Evolutionary conservation across 2,888 invertebrate genomes (phyloP), one percentile per base, ranked within the genome.

Genomic region (Zelleria hepariella): DNA sequence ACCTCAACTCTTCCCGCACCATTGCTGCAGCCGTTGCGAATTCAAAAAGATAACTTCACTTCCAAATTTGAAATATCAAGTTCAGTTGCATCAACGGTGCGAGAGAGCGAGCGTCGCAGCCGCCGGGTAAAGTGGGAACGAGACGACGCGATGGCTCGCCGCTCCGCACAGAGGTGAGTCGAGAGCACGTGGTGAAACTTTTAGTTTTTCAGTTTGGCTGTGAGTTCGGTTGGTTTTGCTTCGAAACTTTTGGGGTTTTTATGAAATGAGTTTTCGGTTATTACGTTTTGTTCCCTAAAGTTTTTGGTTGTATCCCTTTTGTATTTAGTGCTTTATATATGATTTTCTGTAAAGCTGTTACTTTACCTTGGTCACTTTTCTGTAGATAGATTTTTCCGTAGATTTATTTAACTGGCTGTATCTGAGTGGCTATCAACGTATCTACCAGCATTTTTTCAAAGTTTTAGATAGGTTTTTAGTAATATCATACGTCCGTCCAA

Each of bases 1-100:
- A 78, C 85, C 86, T 86, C 85, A 82, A 80, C 82, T 86, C 86
- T 86, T 85, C 86, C 85, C 73, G 74, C 80, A 80, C 75, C 70
- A 69, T 20, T 24, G n/a, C 49, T 58, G 24, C 10, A 24, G 8
- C 55, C n/a, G n/a, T n/a, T n/a, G n/a, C n/a, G n/a, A n/a, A n/a
- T n/a, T n/a, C n/a, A n/a, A n/a, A n/a, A n/a, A n/a, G n/a, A n/a
- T n/a, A n/a, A n/a, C n/a, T n/a, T 27, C 7, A 20, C 23, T 25
- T 69, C 65, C 66, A 67, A 65, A 65, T 58, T 20, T 49, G 21
- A 48, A 49, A 7, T 20, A n/a, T 48, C 10, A 59, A 54, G n/a
- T 77, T n/a, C n/a, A n/a, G n/a, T 32, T 32, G 32, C 32, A 32
- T 32, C 32, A 32, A 78, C 80, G 84, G 82, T 71, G 84, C 83